Conservation (phyloP, 2,797 vertebrate species). For the Hydrocynus forskahlii region DNA sequence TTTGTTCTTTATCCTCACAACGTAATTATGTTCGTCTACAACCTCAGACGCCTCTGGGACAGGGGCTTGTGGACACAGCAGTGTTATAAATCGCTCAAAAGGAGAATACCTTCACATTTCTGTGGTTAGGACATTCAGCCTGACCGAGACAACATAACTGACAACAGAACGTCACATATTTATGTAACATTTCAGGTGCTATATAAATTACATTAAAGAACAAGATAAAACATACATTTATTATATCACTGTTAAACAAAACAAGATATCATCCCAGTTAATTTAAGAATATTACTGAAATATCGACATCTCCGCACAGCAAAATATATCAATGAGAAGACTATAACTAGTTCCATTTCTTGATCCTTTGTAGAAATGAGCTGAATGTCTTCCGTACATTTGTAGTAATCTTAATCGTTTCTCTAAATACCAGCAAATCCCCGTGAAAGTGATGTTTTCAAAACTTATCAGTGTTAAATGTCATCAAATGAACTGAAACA, state of each 20-base stretch:
- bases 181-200: too few species aligned
- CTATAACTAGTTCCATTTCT: constrained; percentile 15
- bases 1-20: background rate
- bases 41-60: background rate
- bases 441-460: background rate
- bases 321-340: background rate
- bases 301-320: background rate
- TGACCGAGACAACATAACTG: background rate
- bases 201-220: background rate
- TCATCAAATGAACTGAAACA: background rate
- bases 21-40: background rate
- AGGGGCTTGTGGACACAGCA: background rate
- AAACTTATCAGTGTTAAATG: background rate
- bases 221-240: too few species aligned
- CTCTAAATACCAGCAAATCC: constrained; percentile 20
- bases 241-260: too few species aligned
- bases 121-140: background rate
- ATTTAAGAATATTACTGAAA: background rate
- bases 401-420: background rate
- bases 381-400: background rate
- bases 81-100: background rate
- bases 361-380: background rate
- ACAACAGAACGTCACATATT: too few species aligned
- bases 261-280: too few species aligned
- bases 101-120: background rate